Evolutionary conservation across 2,113 vertebrate genomes (phyloP).

Genomic region (Bubo bubo): DNA sequence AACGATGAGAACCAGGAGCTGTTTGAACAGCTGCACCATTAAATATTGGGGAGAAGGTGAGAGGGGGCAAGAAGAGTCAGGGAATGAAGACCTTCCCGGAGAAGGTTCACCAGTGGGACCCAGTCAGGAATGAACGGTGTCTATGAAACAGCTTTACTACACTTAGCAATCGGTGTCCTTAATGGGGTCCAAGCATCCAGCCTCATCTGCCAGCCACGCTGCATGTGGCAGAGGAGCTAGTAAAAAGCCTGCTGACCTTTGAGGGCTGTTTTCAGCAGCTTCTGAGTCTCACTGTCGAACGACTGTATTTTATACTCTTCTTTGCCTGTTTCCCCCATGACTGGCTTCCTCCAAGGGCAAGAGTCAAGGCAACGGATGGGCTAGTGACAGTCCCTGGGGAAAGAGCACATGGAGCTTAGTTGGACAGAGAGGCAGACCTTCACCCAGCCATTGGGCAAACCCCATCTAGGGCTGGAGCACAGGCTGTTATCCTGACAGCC

Average conservation of each 20-base stretch:
- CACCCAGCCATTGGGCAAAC: neutral
- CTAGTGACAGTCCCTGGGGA: conserved; percentile 21
- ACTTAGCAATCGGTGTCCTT: neutral
- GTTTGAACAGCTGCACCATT: neutral
- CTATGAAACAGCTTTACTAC: neutral
- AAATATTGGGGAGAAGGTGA: neutral
- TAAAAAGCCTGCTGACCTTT: conserved; percentile 79
- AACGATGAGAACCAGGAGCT: neutral
- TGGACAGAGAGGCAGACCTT: neutral
- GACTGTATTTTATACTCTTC: conserved; percentile 95
- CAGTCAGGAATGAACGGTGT: rapidly evolving
- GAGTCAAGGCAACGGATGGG: neutral
- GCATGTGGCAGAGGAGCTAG: neutral
- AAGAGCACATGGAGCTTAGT: neutral
- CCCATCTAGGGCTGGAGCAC: neutral
- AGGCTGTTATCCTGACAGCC: neutral
- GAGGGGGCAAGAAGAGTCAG: neutral
- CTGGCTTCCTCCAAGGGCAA: neutral
- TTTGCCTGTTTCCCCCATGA: conserved; percentile 85
- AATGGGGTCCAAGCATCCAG: neutral
- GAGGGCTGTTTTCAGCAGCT: conserved; percentile 91
- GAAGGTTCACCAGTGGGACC: neutral
- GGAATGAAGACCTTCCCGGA: neutral
- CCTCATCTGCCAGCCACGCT: neutral
- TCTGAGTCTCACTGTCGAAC: conserved; percentile 89